These are phyloP conservation scores for Prorops nasuta DNA, from an alignment of 1,140 invertebrate genomes.

Conservation along the genomic window DNA sequence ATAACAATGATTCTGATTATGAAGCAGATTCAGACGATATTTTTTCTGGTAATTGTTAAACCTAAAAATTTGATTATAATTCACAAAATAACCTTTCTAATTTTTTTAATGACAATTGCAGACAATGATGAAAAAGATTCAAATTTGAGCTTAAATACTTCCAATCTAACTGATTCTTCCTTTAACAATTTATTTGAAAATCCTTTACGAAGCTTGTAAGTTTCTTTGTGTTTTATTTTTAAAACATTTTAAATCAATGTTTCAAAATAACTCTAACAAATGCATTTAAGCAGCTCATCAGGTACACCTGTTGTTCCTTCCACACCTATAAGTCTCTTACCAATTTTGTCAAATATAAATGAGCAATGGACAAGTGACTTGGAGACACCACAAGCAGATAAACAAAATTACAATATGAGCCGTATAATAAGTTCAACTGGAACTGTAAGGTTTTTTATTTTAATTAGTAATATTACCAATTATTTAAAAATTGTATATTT, in stretches of 20 bases:
- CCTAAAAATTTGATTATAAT: no score
- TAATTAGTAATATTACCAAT: neutral
- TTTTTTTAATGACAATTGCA: no score
- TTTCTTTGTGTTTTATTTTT: no score
- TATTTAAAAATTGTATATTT: neutral
- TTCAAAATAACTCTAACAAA: no score
- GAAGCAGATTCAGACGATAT: neutral
- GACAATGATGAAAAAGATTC: no score
- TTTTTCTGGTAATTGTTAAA: neutral
- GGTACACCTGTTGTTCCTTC: slow-evolving; percentile 29
- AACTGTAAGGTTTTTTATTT: neutral
- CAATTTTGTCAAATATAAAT: slow-evolving; percentile 38
- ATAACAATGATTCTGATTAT: neutral
- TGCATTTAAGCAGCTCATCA: slow-evolving; percentile 31
- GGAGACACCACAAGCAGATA: slow-evolving; percentile 36
- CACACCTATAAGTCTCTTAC: slow-evolving; percentile 36
- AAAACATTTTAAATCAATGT: no score
- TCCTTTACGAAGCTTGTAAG: no score
- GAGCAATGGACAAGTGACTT: slow-evolving; percentile 44
- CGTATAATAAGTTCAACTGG: neutral
- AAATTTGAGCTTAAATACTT: no score
- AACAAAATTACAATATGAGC: slow-evolving; percentile 4
- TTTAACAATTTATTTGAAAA: no score
- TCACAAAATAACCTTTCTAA: no score
- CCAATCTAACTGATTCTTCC: no score